Percentiles rank a stretch among this genome's conserved stretches.
These are phyloP conservation scores for Speoplatyrhinus poulsoni DNA, from an alignment of 2,113 vertebrate species.

Conservation along the genomic window DNA sequence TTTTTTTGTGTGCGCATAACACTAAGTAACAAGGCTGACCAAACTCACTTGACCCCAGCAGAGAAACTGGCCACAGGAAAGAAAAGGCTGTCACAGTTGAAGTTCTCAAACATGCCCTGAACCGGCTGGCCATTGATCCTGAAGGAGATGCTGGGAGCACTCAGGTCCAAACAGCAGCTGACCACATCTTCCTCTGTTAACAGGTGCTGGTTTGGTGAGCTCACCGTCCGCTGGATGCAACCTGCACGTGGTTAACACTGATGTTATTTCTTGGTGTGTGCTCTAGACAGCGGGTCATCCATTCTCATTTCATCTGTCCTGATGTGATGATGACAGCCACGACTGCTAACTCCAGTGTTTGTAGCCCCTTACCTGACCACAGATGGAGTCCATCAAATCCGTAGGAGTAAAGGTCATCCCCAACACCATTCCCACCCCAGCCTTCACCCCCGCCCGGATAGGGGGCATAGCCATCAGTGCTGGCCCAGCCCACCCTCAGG, in stretches of 20 bases:
- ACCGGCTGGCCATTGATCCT: constrained; percentile 96
- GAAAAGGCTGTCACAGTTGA: constrained; percentile 94
- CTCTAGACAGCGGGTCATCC: no score
- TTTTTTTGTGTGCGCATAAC: neutral
- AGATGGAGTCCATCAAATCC: constrained; percentile 94
- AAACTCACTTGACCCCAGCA: constrained; percentile 91
- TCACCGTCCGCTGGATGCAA: constrained; percentile 88
- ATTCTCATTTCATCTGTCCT: no score
- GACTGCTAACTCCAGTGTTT: neutral
- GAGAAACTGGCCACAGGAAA: constrained; percentile 95
- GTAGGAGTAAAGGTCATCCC: constrained; percentile 93
- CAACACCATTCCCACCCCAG: constrained; percentile 93
- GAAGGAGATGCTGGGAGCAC: constrained; percentile 94
- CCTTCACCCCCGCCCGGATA: constrained; percentile 92
- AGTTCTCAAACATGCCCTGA: constrained; percentile 98
- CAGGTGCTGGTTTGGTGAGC: constrained; percentile 90
- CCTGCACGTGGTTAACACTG: constrained; percentile 67
- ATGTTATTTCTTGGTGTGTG: no score
- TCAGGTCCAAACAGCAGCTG: constrained; percentile 95
- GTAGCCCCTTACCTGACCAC: constrained; percentile 85
- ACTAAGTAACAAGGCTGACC: neutral
- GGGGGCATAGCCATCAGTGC: constrained; percentile 88
- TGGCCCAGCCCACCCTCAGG: constrained; percentile 93
- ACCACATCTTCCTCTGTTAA: constrained; percentile 90
- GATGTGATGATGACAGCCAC: no score